phyloP scores from a whole-genome alignment of 2,888 invertebrate species.

The Trichopria drosophilae region DNA sequence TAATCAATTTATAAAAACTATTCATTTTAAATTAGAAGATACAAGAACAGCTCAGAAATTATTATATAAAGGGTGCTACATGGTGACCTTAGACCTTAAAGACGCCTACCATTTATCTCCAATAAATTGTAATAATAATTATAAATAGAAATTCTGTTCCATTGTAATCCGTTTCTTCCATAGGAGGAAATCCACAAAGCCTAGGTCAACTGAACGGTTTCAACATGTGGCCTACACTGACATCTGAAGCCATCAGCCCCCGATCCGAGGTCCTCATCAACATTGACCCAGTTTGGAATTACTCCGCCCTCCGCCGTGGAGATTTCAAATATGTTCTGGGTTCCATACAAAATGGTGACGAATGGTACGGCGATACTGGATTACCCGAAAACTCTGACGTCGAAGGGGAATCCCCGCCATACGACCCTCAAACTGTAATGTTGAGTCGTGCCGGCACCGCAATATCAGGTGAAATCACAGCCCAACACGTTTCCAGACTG shows the following conservation, averaged over 20 bases:
- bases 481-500: slow-evolving; percentile 50
- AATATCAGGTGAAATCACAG: slow-evolving; percentile 59
- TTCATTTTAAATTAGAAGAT: not conserved
- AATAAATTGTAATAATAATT: too few species aligned
- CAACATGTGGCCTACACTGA: slow-evolving; percentile 61
- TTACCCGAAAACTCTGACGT: slow-evolving; percentile 9
- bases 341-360: slow-evolving; percentile 53
- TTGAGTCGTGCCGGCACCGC: slow-evolving; percentile 59
- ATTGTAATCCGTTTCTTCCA: not conserved
- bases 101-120: too few species aligned
- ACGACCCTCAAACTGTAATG: slow-evolving; percentile 58
- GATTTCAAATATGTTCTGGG: slow-evolving; percentile 69
- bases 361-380: slow-evolving; percentile 60
- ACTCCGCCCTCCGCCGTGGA: slow-evolving; percentile 64
- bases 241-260: slow-evolving; percentile 45
- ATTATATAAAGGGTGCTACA: slow-evolving; percentile 8
- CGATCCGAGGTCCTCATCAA: slow-evolving; percentile 65
- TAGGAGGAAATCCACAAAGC: slow-evolving; percentile 55
- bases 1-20: not conserved
- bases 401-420: slow-evolving; percentile 50
- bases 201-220: slow-evolving; percentile 65
- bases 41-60: slow-evolving; percentile 7
- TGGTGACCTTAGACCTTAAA: slow-evolving; percentile 17
- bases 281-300: slow-evolving; percentile 63
- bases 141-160: too few species aligned